Evolutionary conservation across 2,797 vertebrate species (phyloP).

Genomic region (Capromys pilorides): DNA sequence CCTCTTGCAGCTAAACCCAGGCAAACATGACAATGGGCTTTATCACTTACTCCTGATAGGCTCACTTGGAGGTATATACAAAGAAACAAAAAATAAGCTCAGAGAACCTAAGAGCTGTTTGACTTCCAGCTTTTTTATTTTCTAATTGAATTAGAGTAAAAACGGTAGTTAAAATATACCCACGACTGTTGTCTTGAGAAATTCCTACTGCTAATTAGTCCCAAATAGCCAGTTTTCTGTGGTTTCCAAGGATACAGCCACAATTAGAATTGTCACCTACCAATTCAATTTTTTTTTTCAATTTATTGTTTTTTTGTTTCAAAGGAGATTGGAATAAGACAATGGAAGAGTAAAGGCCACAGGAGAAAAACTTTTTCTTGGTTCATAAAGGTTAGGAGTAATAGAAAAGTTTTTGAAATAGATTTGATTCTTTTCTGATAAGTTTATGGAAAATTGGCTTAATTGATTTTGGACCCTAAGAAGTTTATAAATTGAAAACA

Average conservation of each 20-base stretch:
- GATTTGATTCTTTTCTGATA: conserved; percentile 25
- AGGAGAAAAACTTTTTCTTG: neutral
- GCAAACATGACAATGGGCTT: neutral
- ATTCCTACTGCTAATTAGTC: conserved; percentile 46
- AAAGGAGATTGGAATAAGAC: conserved; percentile 30
- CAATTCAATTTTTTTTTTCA: neutral
- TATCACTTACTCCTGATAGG: neutral
- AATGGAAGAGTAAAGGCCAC: neutral
- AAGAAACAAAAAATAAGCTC: conserved; percentile 44
- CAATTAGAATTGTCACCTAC: conserved; percentile 47
- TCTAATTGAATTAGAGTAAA: conserved; percentile 71
- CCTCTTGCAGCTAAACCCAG: neutral
- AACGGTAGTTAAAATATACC: conserved; percentile 69
- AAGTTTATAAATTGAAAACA: conserved; percentile 31
- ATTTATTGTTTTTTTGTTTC: neutral
- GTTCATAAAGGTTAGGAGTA: neutral
- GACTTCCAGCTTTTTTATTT: conserved; percentile 67
- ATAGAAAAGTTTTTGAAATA: neutral
- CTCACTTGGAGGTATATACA: neutral
- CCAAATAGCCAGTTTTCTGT: conserved; percentile 60
- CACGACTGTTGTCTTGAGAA: conserved; percentile 69
- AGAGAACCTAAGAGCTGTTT: conserved; percentile 41
- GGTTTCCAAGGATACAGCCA: conserved; percentile 68
- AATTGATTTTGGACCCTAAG: neutral
- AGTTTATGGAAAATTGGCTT: conserved; percentile 12